Evolutionary conservation across 2,797 vertebrate species (phyloP), one percentile per base, ranked within the genome.

Genomic region (Alcedo quadribrachys): DNA sequence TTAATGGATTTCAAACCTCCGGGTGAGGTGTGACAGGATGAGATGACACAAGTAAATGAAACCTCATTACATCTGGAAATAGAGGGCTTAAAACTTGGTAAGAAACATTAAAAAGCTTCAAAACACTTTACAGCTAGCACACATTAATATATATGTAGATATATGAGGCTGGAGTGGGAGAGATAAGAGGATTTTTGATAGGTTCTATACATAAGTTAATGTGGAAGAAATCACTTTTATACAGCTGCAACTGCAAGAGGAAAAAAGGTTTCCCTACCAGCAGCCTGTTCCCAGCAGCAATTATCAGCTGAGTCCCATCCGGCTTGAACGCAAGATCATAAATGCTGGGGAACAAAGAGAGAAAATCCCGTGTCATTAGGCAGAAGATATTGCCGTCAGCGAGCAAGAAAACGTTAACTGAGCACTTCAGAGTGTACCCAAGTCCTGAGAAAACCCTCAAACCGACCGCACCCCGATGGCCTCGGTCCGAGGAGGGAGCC

Each of bases 261-360:
- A 89, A 94, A 88, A 67, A 53, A 75, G 33, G 81, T 91, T 84
- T 53, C 90, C 98, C 92, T 98, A 99, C 99, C 98, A 99, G 97
- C 89, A 99, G 98, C 93, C 98, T 98, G 88, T 98, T 98, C 92
- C 99, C 99, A 67, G 99, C 98, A 93, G 99, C 99, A 93, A 99
- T 98, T 88, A 99, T 99, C 92, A 99, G 96, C 37, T 99, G 99
- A 57, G 97, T 99, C 93, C 99, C 99, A 95, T 99, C 99, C 14
- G 99, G 99, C 92, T 99, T 99, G 97, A 99, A 99, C 5, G 99
- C 98, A 33, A 99, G 97, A 88, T 99, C 99, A 96, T 99, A 99
- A 95, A 99, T 98, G 91, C 99, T 99, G 93, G 2, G 51, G 91
- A 66, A 79, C 81, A 77, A 92, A 79, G 85, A 32, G 15, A 33